Conservation (phyloP, 2,113 vertebrate genomes). For the Myrmecophaga tridactyla region DNA sequence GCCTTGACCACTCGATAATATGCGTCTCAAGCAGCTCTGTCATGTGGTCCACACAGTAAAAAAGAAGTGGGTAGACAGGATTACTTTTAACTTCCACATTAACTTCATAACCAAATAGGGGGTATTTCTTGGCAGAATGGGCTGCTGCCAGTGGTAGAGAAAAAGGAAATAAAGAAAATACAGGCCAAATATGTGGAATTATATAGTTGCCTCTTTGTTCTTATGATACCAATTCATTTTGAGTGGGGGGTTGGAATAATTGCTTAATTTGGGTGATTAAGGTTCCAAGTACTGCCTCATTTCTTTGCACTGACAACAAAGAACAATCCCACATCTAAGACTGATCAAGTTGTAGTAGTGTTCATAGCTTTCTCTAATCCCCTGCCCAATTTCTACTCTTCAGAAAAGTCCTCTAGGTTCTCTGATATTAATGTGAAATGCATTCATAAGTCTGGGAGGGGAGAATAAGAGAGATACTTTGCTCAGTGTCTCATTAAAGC, state of each 20-base stretch:
- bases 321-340: background rate
- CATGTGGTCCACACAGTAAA: background rate
- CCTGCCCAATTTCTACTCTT: background rate
- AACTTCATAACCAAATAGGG: slow-evolving; percentile 13
- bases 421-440: slow-evolving; percentile 18
- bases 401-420: slow-evolving; percentile 38
- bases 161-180: slow-evolving; percentile 28
- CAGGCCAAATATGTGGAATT: background rate
- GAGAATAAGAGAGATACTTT: background rate
- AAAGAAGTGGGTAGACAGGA: background rate
- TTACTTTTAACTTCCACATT: background rate
- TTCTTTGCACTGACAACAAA: background rate
- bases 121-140: background rate
- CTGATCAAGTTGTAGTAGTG: background rate
- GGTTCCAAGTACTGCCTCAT: slow-evolving; percentile 7
- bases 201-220: background rate
- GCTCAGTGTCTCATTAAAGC: slow-evolving; percentile 5
- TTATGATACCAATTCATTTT: background rate
- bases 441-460: background rate
- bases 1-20: background rate
- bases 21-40: background rate
- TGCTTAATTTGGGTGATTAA: slow-evolving; percentile 48
- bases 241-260: background rate
- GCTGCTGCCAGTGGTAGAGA: background rate
- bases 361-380: background rate